Conservation (phyloP, 2,797 vertebrate genomes). For the Tauraco hartlaubi region DNA sequence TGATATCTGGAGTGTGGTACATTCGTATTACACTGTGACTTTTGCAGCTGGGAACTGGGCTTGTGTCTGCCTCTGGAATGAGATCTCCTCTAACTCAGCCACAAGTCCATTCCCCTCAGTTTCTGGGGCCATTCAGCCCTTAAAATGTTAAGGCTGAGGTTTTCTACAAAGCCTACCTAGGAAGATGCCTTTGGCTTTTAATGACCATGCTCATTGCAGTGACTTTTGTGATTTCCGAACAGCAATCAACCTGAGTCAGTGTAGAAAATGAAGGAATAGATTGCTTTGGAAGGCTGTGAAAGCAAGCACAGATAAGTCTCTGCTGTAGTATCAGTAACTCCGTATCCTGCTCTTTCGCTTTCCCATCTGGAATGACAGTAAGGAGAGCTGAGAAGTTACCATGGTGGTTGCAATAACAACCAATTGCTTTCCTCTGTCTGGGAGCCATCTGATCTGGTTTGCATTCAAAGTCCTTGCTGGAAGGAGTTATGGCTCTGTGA, state of each 20-base stretch:
- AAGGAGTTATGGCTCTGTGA: constrained; percentile 35
- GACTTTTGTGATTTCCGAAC: not conserved
- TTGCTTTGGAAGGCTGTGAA: not conserved
- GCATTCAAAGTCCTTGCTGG: constrained; percentile 22
- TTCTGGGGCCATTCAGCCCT: not conserved
- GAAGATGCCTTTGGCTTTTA: not conserved
- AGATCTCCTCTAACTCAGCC: not conserved
- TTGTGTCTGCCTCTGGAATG: not conserved
- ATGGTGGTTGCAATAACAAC: not conserved
- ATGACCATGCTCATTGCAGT: not conserved
- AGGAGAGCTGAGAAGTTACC: constrained; percentile 2
- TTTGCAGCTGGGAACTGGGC: not conserved
- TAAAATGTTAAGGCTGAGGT: not conserved
- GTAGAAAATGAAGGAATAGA: not conserved
- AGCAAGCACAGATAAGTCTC: not conserved
- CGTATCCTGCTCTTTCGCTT: not conserved
- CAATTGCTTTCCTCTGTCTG: not conserved
- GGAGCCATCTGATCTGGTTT: constrained; percentile 33
- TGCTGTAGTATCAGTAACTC: not conserved
- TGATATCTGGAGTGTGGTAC: not conserved
- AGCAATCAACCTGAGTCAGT: not conserved
- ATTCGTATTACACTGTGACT: rapidly evolving
- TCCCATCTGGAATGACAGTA: not conserved
- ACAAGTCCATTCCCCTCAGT: not conserved
- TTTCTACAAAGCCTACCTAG: not conserved